Evolutionary conservation across 2,888 invertebrate species (phyloP).

Genomic region (Argyra leucocephala): DNA sequence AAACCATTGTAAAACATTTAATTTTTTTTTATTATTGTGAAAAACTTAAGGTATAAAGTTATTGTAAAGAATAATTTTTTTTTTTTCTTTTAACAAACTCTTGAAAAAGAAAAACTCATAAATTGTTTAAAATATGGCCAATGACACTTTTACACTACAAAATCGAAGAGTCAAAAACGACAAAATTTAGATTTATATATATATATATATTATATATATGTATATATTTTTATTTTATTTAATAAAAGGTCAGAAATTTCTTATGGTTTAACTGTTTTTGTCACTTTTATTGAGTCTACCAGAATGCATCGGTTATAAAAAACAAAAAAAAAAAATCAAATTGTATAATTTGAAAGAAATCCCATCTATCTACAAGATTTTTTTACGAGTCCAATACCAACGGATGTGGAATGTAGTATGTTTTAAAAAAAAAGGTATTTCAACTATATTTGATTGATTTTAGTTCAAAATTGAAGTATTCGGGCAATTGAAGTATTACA

Average conservation of each 20-base stretch:
- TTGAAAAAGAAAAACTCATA: not conserved
- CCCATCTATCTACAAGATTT: not conserved
- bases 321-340: too few relatives aligned
- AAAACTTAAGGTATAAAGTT: too few relatives aligned
- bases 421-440: too few relatives aligned
- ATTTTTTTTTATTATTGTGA: not conserved
- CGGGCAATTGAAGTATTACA: too few relatives aligned
- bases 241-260: not conserved
- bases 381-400: too few relatives aligned
- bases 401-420: too few relatives aligned
- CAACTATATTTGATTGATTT: too few relatives aligned
- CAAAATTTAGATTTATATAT: not conserved
- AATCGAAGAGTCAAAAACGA: slow-evolving; percentile 6
- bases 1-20: not conserved
- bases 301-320: slow-evolving; percentile 1
- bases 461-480: too few relatives aligned
- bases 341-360: not conserved
- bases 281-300: slow-evolving; percentile 4
- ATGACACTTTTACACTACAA: not conserved
- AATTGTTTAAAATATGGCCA: not conserved
- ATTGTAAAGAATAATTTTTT: too few relatives aligned
- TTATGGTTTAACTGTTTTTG: slow-evolving; percentile 4
- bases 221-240: not conserved
- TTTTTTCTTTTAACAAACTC: not conserved
- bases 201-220: too few relatives aligned